Conservation (phyloP, 30 jellyfish, hydroid and myxozoan genomes). For the Catostylus mosaicus region DNA sequence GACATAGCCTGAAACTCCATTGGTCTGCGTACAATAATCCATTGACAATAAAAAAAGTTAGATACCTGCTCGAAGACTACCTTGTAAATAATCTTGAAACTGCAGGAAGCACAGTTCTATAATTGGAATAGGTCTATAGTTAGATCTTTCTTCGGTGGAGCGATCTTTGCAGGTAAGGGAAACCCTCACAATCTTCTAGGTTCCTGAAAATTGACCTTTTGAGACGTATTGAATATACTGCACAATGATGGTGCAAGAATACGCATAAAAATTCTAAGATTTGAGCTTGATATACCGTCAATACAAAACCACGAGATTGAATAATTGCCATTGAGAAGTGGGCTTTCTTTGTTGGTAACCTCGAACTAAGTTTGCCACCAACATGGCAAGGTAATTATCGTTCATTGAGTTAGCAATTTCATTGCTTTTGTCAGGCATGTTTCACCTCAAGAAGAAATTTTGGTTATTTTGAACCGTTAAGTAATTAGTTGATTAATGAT, state of each 20-base stretch:
- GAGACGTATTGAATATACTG: conserved; percentile 30
- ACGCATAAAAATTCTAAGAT: conserved; percentile 28
- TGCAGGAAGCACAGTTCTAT: conserved; percentile 28
- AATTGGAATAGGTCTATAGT: conserved; percentile 45
- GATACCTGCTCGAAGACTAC: conserved; percentile 12
- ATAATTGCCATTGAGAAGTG: not conserved
- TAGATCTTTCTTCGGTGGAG: conserved; percentile 28
- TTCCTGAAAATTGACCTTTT: conserved; percentile 17
- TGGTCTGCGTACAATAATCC: conserved; percentile 25
- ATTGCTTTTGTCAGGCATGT: too few relatives aligned
- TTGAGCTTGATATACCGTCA: conserved; percentile 33
- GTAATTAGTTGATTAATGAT: too few relatives aligned
- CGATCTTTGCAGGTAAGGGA: conserved; percentile 21
- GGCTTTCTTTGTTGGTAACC: not conserved
- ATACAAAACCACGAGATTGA: conserved; percentile 8
- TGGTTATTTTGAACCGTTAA: too few relatives aligned
- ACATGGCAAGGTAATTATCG: too few relatives aligned
- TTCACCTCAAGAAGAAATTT: too few relatives aligned
- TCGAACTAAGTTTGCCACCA: too few relatives aligned
- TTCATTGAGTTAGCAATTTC: too few relatives aligned
- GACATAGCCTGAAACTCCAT: not conserved
- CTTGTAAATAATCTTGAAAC: conserved; percentile 34
- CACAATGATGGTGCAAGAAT: conserved; percentile 39
- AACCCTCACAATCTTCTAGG: conserved; percentile 26
- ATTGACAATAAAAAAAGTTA: conserved; percentile 1